Conservation (phyloP, 2,888 invertebrate species). For the Lutraria lutraria region DNA sequence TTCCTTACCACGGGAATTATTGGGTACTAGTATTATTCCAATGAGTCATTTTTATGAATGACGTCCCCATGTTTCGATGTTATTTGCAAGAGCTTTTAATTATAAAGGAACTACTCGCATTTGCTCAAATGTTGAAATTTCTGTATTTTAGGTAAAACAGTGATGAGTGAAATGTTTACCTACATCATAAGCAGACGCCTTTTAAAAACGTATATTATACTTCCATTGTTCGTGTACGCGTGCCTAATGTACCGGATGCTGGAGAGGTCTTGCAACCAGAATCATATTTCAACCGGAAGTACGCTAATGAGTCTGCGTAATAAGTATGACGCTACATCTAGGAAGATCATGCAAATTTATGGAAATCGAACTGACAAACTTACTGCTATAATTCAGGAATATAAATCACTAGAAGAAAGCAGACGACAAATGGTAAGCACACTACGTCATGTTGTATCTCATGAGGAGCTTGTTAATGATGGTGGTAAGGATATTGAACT, state of each 20-base stretch:
- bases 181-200: conserved; percentile 35
- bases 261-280: conserved; percentile 57
- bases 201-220: conserved; percentile 54
- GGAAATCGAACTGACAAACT: conserved; percentile 49
- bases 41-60: no score
- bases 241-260: conserved; percentile 66
- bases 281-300: neutral
- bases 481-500: conserved; percentile 21
- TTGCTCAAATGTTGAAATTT: no score
- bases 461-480: neutral
- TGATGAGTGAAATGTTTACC: conserved; percentile 15
- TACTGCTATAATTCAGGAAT: conserved; percentile 54
- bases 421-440: conserved; percentile 41
- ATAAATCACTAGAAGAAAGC: conserved; percentile 57
- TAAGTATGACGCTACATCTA: conserved; percentile 40
- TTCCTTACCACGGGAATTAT: no score
- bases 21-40: no score
- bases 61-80: no score
- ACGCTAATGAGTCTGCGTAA: conserved; percentile 17
- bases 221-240: conserved; percentile 61
- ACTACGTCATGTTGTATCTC: conserved; percentile 37
- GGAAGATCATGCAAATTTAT: conserved; percentile 61
- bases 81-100: no score
- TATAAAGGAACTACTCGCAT: no score
- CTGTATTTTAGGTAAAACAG: neutral